Base-by-base conservation (phyloP, 2,113 vertebrate genomes). In the Oreochromis niloticus region DNA sequence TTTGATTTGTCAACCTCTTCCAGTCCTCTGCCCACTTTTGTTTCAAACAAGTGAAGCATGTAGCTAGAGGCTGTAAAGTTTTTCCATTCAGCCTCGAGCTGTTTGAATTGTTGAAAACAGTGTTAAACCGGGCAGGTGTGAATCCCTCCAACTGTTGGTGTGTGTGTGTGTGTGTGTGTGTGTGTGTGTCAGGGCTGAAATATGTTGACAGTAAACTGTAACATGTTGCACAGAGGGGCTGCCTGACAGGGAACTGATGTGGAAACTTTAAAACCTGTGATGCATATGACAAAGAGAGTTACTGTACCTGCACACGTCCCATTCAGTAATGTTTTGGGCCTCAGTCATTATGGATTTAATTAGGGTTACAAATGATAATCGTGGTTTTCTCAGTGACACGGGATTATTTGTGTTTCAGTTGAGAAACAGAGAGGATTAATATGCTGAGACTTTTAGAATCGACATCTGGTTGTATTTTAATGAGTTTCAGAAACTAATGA, bases 1-100 rank as follows among this genome's bases (percentile, higher is more conserved):
- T 82, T 36, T 9, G 56, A 85, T 88, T 68, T 73, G 83, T 73
- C 52, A 32, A 27, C 55, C 34, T 85, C 43, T 78, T 48, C 56
- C 14, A 57, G 16, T 50, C 19, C 32, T 81, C 82, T 79, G 82
- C 56, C 48, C 79, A 83, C 7, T 57, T 79, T 30, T 16, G 43
- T 73, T 34, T 85, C 50, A 61, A 46, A 75, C 66, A 71, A 43
- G 50, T 56, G 19, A 7, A 56, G 19, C 71, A n/a, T 34, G 83
- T 34, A 43, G 55, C 24, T n/a, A 3, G 36, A 27, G 32, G 41
- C 56, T 52, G 43, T 68, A 19, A 6, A 7, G 36, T 75, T 84
- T 43, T 22, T 16, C 11, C 27, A 0, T 55, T 39, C 6, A 14
- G 6, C 55, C 66, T 24, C 10, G 46, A 63, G 46, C 54, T 56